These are phyloP conservation scores for Leucophenga varia DNA, from an alignment of 1,140 invertebrate genomes.

Conservation along the genomic window DNA sequence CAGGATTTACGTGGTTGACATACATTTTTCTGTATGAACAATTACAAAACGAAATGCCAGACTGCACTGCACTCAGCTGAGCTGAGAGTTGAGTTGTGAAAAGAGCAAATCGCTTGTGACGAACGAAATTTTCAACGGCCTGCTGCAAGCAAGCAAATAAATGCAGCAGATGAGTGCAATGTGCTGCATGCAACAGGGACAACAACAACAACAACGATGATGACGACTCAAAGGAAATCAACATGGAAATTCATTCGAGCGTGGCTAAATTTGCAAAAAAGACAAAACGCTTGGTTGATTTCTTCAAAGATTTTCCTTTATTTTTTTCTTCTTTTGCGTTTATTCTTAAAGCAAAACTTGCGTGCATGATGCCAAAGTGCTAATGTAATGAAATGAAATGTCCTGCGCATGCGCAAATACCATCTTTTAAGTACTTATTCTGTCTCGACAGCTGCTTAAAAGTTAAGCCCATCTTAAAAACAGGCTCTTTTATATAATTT, in stretches of 20 bases:
- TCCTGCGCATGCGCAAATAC: slow-evolving; percentile 21
- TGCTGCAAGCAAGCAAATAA: slow-evolving; percentile 15
- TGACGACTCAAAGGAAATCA: no score
- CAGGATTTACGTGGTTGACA: slow-evolving; percentile 50
- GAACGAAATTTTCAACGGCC: slow-evolving; percentile 47
- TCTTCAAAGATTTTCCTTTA: no score
- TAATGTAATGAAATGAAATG: slow-evolving; percentile 53
- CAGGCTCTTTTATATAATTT: no score
- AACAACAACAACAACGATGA: background rate
- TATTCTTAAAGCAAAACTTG: no score
- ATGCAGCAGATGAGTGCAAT: no score
- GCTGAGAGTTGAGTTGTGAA: slow-evolving; percentile 25
- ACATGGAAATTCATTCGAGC: background rate
- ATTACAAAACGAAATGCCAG: background rate
- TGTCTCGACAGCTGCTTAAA: slow-evolving; percentile 24
- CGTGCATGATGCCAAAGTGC: slow-evolving; percentile 34
- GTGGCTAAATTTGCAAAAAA: no score
- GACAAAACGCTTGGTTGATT: no score
- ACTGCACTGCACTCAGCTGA: background rate
- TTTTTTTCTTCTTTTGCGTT: no score
- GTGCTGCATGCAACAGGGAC: slow-evolving; percentile 1
- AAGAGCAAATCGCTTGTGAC: slow-evolving; percentile 52
- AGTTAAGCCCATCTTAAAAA: no score
- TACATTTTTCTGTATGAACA: slow-evolving; percentile 29
- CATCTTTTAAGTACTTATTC: no score